These are phyloP conservation scores for Oscheius onirici DNA, from an alignment of 2,888 invertebrate genomes.

Conservation along the genomic window DNA sequence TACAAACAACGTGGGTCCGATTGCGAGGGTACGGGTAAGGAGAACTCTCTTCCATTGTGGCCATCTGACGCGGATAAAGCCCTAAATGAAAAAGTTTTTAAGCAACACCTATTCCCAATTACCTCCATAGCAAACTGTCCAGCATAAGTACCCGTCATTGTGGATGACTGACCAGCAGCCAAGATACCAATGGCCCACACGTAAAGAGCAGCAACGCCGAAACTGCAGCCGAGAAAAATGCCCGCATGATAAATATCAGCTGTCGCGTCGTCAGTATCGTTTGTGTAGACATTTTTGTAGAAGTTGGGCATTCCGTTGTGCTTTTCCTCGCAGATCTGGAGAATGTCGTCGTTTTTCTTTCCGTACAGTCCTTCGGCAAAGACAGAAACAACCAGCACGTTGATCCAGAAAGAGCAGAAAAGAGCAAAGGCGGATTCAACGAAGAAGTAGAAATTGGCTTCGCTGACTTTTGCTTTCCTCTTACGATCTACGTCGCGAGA, in stretches of 20 bases:
- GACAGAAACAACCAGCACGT: constrained; percentile 86
- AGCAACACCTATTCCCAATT: not conserved
- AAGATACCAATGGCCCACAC: constrained; percentile 76
- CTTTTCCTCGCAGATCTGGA: constrained; percentile 40
- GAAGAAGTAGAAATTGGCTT: constrained; percentile 87
- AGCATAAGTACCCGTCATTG: constrained; percentile 74
- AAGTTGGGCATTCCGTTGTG: constrained; percentile 62
- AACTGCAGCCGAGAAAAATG: constrained; percentile 70
- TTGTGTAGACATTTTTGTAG: constrained; percentile 59
- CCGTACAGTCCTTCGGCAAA: constrained; percentile 84
- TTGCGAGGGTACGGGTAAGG: constrained; percentile 82
- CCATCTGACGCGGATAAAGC: constrained; percentile 86
- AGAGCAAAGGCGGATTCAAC: constrained; percentile 82
- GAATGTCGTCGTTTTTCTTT: constrained; percentile 76
- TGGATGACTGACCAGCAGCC: constrained; percentile 75
- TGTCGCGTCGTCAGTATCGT: constrained; percentile 52
- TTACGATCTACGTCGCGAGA: constrained; percentile 83
- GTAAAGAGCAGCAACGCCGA: constrained; percentile 74
- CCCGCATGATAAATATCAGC: constrained; percentile 70
- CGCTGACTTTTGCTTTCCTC: constrained; percentile 80
- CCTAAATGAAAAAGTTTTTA: constrained; percentile 72
- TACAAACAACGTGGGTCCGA: constrained; percentile 76
- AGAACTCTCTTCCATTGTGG: constrained; percentile 86
- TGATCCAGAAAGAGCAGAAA: constrained; percentile 85
- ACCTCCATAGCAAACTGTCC: constrained; percentile 77